Percentiles rank a stretch among this genome's conserved stretches.
Conservation (phyloP, 2,888 invertebrate genomes). For the Rapana venosa region DNA sequence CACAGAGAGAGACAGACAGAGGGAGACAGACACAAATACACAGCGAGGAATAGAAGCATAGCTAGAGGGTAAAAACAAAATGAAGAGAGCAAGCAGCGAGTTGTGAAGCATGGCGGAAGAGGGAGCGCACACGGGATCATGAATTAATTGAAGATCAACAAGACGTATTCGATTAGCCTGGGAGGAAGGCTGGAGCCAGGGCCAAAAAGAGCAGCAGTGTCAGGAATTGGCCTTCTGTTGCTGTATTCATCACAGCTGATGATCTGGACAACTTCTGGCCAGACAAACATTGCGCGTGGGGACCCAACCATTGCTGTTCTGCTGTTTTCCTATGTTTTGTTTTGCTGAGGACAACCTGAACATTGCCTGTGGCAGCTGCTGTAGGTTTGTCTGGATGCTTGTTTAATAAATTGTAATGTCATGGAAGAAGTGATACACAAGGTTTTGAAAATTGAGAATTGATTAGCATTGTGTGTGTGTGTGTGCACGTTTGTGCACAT, state of each 20-base stretch:
- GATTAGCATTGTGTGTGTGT: no score
- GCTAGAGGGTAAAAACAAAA: background rate
- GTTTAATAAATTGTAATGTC: no score
- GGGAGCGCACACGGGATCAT: conserved; percentile 30
- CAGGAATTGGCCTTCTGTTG: conserved; percentile 28
- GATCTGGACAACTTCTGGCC: background rate
- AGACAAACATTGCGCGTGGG: conserved; percentile 25
- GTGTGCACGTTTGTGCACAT: no score
- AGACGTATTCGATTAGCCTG: conserved; percentile 42
- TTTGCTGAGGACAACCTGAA: background rate
- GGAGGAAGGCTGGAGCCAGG: conserved; percentile 23
- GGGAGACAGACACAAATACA: background rate
- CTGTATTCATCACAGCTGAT: conserved; percentile 9
- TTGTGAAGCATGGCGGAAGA: background rate
- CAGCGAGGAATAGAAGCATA: no score
- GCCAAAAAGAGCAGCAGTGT: conserved; percentile 20
- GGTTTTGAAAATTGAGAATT: no score
- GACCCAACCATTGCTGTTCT: background rate
- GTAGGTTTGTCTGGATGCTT: no score
- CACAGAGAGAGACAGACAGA: background rate
- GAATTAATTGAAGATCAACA: conserved; percentile 46
- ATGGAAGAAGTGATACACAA: no score
- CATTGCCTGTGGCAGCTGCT: no score
- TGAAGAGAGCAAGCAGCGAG: background rate
- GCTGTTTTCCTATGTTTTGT: background rate